Conservation (phyloP, 1,140 invertebrate genomes). For the Hestina assimilis region DNA sequence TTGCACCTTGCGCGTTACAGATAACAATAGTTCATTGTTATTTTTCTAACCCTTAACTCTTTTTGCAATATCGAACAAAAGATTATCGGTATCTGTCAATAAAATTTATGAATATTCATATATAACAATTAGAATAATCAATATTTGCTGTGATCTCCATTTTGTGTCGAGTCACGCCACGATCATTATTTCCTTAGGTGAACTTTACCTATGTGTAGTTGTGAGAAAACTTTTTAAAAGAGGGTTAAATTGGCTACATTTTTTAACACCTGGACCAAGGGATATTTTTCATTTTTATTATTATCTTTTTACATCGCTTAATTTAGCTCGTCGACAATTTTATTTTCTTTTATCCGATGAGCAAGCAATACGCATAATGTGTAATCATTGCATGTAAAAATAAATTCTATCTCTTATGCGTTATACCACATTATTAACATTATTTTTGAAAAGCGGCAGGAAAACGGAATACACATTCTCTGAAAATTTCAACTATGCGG, state of each 20-base stretch:
- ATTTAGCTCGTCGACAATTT: too few species aligned
- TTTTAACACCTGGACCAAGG: background rate
- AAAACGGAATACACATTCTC: too few species aligned
- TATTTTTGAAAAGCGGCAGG: too few species aligned
- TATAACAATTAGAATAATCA: constrained; percentile 61
- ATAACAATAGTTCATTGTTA: constrained; percentile 18
- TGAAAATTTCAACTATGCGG: too few species aligned
- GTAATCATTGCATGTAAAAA: too few species aligned
- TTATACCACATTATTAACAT: too few species aligned
- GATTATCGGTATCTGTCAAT: constrained; percentile 31
- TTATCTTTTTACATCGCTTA: background rate
- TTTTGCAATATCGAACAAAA: constrained; percentile 29
- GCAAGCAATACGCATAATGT: too few species aligned
- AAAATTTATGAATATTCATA: constrained; percentile 70
- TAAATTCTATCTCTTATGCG: too few species aligned
- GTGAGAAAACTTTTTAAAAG: background rate
- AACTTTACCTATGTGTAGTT: constrained; percentile 1
- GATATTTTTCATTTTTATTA: background rate
- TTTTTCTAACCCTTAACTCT: constrained; percentile 29
- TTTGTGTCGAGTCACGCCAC: constrained; percentile 44
- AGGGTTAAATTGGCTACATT: background rate
- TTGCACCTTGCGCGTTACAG: constrained; percentile 32
- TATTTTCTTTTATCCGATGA: too few species aligned
- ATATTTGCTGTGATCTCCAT: constrained; percentile 48
- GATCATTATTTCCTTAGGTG: constrained; percentile 45